phyloP scores from a whole-genome alignment of 2,113 vertebrate genomes.

The Ictalurus furcatus region DNA sequence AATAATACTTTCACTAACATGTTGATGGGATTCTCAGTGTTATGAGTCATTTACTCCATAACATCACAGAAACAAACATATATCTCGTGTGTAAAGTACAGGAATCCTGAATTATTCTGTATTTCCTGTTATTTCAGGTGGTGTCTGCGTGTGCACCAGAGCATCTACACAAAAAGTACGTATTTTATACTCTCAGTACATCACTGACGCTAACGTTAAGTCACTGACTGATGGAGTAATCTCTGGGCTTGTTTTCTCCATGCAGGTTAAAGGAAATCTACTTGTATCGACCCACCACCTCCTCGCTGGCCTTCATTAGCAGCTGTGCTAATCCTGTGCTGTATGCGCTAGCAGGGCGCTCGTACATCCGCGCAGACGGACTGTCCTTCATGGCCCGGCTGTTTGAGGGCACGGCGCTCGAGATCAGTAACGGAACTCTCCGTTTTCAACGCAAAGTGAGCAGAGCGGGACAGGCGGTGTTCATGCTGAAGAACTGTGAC shows the following conservation, averaged over 20 bases:
- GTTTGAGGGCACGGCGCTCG: slow-evolving; percentile 67
- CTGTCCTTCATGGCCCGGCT: slow-evolving; percentile 75
- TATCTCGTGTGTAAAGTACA: neutral
- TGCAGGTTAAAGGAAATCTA: slow-evolving; percentile 56
- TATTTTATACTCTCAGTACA: neutral
- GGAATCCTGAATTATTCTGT: neutral
- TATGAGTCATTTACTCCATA: neutral
- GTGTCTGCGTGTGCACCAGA: slow-evolving; percentile 52
- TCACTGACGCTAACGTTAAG: neutral
- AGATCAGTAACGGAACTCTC: slow-evolving; percentile 50
- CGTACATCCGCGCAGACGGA: slow-evolving; percentile 73
- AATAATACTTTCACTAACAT: neutral
- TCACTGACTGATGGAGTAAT: neutral
- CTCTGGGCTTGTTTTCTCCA: neutral
- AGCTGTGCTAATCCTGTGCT: slow-evolving; percentile 76
- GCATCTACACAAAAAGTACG: slow-evolving; percentile 36
- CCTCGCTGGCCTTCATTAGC: slow-evolving; percentile 75
- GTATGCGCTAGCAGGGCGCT: slow-evolving; percentile 74
- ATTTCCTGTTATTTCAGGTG: slow-evolving; percentile 59
- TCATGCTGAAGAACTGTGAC: slow-evolving; percentile 16
- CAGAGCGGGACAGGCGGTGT: fast-evolving
- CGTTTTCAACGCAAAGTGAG: slow-evolving; percentile 11
- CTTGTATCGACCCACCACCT: slow-evolving; percentile 60
- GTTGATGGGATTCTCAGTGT: neutral
- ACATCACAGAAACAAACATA: no score